Base-by-base conservation (phyloP, 1,140 invertebrate species). In the Drosophila murphyi region DNA sequence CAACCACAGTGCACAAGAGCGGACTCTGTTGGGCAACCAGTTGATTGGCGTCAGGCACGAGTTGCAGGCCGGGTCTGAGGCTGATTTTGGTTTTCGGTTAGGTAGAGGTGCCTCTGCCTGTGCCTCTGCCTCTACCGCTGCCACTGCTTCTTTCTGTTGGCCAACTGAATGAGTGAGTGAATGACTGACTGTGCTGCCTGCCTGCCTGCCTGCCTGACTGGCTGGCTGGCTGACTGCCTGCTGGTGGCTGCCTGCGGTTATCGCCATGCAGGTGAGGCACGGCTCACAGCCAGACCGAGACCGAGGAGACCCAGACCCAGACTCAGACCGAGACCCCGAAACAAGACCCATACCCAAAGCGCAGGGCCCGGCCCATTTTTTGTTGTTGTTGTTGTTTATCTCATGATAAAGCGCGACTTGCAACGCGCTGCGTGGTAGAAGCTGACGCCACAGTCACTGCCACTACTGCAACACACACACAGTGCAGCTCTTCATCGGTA, bases 381-480 rank as follows among this genome's bases (percentile, higher is more conserved):
- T 45, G 50, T 45, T 57, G 50, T 32, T 61, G 35, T 61, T 75
- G 35, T 75, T 76, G 45, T 85, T 89, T 88, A 83, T 89, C 83
- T 87, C 73, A 51, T 80, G 83, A 88, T 89, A 89, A 88, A 88
- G 85, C 83, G 83, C 85, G 83, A 89, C 69, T 78, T 89, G 85
- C 80, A 87, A 87, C 76, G 83, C 83, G 83, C 68, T 77, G 60
- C 82, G 80, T 76, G 80, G 76, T 83, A 62, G 65, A 79, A 61
- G 52, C 78, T 68, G 45, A 71, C 57, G 67, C 72, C 61, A 39
- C 48, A 32, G 45, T 45, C 31, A 28, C 55, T 39, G 10, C n/a
- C 28, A 12, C 52, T 50, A 39, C 41, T 34, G 4, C 64, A 43
- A 54, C 52, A 65, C 12, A 20, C 20, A 20, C 20, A 20, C 20